Percentiles rank a stretch among this genome's conserved stretches.
These are phyloP conservation scores for Latrodectus hesperus DNA, from an alignment of 2,888 invertebrate genomes.

Conservation along the genomic window DNA sequence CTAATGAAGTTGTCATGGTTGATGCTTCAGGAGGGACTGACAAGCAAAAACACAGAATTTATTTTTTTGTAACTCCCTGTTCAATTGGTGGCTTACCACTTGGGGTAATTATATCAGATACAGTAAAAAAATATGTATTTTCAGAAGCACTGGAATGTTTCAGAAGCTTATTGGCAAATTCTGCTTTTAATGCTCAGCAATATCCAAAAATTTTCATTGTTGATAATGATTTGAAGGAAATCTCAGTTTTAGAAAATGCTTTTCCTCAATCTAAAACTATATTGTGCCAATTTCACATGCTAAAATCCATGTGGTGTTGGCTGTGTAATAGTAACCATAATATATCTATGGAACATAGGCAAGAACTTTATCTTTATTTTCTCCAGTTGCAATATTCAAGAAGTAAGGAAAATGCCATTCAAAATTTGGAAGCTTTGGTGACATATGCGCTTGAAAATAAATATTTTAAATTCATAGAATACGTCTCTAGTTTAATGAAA, in stretches of 20 bases:
- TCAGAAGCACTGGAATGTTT: constrained; percentile 6
- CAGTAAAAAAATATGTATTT: constrained; percentile 10
- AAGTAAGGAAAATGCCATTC: background rate
- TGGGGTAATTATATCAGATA: constrained; percentile 6
- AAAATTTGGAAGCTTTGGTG: background rate
- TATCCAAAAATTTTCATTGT: constrained; percentile 2
- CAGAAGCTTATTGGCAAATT: background rate
- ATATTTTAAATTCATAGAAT: background rate
- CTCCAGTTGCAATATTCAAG: background rate
- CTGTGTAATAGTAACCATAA: constrained; percentile 6
- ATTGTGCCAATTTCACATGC: constrained; percentile 13
- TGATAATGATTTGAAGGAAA: constrained; percentile 24
- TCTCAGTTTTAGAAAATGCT: background rate
- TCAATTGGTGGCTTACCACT: constrained; percentile 7
- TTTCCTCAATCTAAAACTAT: constrained; percentile 5
- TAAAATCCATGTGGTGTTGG: constrained; percentile 10
- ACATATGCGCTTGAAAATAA: background rate
- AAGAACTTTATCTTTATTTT: constrained; percentile 2
- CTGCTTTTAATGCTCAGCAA: background rate
- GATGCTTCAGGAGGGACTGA: constrained; percentile 9
- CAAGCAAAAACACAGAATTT: background rate
- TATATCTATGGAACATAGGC: background rate
- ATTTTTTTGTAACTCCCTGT: constrained; percentile 11
- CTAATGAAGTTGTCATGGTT: constrained; percentile 8
- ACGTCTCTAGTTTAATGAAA: constrained; percentile 1